These are phyloP conservation scores for Noturus placidus DNA, from an alignment of 2,113 vertebrate species.

Conservation along the genomic window DNA sequence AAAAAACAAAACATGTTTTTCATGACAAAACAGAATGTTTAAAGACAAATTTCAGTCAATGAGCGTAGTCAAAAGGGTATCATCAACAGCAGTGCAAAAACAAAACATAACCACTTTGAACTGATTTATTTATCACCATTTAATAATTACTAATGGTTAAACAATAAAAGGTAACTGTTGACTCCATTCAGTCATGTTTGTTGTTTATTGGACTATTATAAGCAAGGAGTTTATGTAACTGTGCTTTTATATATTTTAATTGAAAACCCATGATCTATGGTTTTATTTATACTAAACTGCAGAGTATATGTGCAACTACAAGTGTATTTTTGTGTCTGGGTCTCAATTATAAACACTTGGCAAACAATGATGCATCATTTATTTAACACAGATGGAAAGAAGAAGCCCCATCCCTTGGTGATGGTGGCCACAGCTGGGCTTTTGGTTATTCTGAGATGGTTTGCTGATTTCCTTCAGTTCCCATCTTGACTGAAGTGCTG, in stretches of 20 bases:
- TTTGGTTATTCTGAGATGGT: slow-evolving; percentile 21
- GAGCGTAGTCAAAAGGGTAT: background rate
- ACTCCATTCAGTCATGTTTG: background rate
- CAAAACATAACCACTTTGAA: background rate
- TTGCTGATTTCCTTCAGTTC: slow-evolving; percentile 5
- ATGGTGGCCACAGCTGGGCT: slow-evolving; percentile 23
- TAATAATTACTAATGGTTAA: background rate
- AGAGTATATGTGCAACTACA: background rate
- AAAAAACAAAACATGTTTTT: background rate
- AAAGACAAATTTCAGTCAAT: background rate
- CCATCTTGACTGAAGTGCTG: background rate
- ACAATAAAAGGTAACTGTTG: background rate
- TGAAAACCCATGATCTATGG: background rate
- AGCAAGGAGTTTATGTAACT: background rate
- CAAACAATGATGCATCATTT: background rate
- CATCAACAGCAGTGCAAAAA: background rate
- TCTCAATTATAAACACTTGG: background rate
- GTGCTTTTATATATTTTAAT: background rate
- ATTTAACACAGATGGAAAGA: background rate
- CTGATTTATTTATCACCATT: background rate
- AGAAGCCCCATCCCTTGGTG: background rate
- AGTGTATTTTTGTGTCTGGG: slow-evolving; percentile 1
- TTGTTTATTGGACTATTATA: background rate
- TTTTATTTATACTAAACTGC: background rate
- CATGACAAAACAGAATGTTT: background rate